Evolutionary conservation across 2,888 invertebrate species (phyloP), one percentile per base, ranked within the genome.

Genomic region (Neocrepidodera transversa): DNA sequence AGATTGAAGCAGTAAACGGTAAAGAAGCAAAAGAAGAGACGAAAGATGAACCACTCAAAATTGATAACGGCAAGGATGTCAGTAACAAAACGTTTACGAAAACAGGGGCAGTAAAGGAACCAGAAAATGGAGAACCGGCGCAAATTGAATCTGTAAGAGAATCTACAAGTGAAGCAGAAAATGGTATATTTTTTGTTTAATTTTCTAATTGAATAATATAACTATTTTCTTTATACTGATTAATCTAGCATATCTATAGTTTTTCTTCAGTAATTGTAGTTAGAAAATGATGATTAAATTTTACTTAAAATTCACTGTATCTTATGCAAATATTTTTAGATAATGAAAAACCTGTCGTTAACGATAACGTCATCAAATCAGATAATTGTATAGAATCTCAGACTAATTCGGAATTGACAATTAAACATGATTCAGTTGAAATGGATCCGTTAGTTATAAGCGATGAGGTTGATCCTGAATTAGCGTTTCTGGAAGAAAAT

Each of bases 401-500:
- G 36, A 35, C 18, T 23, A 40, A 47, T 4, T 17, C 26, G 35
- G 50, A 43, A 40, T 32, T 43, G 28, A 18, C 23, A 35, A 36
- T 6, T 11, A 30, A 47, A 28, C 32, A 32, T 51, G 42, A 35
- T 23, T 26, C 38, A 32, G 68, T 66, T 1, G 74, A 74, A 60
- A 75, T 76, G 75, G 77, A 77, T 26, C 72, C 76, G 5, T 64
- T 76, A 23, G 64, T 76, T 26, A 60, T 74, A 14, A 62, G 65
- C 6, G 58, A 70, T 7, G 77, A 77, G 47, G 69, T 71, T 0
- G 73, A 76, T 58, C 73, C 77, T 0, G 78, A 78, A 67, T 57
- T 78, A 17, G 71, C 74, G 32, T 77, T 77, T 63, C 17, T 45
- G 10, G 77, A 77, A 35, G 78, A 78, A 38, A 73, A 65, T 58